Evolutionary conservation across 2,113 vertebrate genomes (phyloP).

Genomic region (Copsychus sechellarum): DNA sequence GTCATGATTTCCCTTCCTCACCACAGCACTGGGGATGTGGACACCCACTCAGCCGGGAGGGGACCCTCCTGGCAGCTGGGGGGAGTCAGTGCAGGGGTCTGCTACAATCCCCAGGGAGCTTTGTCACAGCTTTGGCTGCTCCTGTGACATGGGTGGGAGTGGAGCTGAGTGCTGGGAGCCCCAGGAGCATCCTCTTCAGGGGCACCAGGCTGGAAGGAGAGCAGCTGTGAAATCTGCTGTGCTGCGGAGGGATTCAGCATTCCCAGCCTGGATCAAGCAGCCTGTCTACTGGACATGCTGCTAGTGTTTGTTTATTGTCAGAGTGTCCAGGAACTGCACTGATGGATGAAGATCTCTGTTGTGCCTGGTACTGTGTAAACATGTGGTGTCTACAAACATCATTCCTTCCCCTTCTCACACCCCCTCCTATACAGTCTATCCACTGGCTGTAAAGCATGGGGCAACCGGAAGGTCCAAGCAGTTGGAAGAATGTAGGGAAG

Average conservation of each 20-base stretch:
- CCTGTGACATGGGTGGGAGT: accelerated
- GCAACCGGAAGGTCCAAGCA: neutral
- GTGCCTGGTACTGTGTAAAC: neutral
- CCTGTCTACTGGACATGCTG: neutral
- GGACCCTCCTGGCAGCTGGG: neutral
- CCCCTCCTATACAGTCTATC: neutral
- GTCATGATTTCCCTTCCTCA: neutral
- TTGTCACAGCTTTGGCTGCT: neutral
- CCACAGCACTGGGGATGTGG: accelerated
- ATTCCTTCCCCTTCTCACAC: neutral
- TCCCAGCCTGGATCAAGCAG: neutral
- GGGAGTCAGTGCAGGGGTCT: neutral
- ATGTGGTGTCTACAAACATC: neutral
- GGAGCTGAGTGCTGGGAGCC: neutral
- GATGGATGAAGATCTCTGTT: neutral
- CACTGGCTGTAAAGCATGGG: neutral
- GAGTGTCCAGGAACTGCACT: neutral
- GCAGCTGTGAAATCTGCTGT: neutral
- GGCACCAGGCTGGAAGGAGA: neutral
- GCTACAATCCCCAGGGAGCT: neutral
- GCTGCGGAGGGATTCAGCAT: neutral
- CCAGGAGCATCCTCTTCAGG: neutral
- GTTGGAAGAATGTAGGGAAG: neutral
- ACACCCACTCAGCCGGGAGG: neutral
- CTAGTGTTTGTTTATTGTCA: neutral